These are phyloP conservation scores for rabbit (Oryctolagus cuniculus) DNA, from an alignment of 2,113 vertebrate species.

Conservation along the genomic window DNA sequence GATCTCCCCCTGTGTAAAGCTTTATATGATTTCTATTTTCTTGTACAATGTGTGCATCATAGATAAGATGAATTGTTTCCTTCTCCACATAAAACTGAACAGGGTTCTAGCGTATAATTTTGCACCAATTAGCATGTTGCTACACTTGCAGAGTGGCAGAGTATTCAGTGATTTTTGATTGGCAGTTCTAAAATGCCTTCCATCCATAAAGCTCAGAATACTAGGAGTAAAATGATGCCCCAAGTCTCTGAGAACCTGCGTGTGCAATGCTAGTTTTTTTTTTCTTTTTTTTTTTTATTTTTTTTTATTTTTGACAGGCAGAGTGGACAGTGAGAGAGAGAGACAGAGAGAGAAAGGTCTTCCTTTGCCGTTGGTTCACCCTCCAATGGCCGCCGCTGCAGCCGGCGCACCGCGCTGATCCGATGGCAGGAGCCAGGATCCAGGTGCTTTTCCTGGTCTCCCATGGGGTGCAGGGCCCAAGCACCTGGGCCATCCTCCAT, in stretches of 20 bases:
- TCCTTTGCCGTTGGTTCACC: too few species aligned
- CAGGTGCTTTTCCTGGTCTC: too few species aligned
- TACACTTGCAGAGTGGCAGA: slow-evolving; percentile 45
- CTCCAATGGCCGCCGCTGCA: too few species aligned
- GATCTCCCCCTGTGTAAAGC: neutral
- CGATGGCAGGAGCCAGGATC: too few species aligned
- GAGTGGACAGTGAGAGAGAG: too few species aligned
- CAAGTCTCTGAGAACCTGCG: slow-evolving; percentile 39
- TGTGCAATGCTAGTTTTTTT: slow-evolving; percentile 23
- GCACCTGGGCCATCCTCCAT: too few species aligned
- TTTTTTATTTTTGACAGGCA: too few species aligned
- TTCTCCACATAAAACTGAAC: neutral
- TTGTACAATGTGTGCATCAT: slow-evolving; percentile 11
- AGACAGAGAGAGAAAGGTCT: too few species aligned
- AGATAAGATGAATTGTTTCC: slow-evolving; percentile 54
- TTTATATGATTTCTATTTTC: slow-evolving; percentile 16
- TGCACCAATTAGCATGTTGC: slow-evolving; percentile 57
- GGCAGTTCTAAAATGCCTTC: slow-evolving; percentile 48
- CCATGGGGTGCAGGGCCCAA: too few species aligned
- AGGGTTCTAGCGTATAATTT: slow-evolving; percentile 51
- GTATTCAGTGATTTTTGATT: slow-evolving; percentile 56
- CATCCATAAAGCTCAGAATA: neutral
- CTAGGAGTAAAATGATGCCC: slow-evolving; percentile 41
- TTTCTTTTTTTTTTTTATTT: too few species aligned
- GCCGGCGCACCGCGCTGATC: too few species aligned